Percentiles rank a stretch among this genome's conserved stretches.
Conservation (phyloP, 30 jellyfish, hydroid and myxozoan species). For the Chrysaora quinquecirrha region DNA sequence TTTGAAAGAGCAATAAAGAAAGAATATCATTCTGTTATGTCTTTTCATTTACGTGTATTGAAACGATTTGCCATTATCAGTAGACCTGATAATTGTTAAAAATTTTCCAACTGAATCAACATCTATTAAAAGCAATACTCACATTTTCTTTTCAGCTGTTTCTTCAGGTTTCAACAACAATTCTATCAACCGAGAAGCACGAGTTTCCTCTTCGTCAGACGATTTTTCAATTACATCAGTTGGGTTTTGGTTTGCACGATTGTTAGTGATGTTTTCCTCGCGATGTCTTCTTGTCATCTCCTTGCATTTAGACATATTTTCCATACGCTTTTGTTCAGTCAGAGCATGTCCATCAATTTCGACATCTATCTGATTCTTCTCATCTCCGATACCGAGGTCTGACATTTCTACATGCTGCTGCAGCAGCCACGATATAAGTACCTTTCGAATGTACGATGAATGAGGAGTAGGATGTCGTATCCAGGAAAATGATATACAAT, state of each 20-base stretch:
- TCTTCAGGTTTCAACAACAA: neutral
- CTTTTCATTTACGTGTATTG: neutral
- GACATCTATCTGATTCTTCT: neutral
- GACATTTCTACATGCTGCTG: conserved; percentile 28
- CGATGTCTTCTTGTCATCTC: conserved; percentile 11
- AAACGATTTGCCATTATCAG: neutral
- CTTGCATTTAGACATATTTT: conserved; percentile 16
- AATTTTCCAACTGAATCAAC: neutral
- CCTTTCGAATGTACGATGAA: conserved; percentile 35
- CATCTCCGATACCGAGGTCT: conserved; percentile 30
- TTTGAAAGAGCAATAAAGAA: neutral
- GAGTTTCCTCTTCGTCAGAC: neutral
- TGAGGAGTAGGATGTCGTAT: conserved; percentile 17
- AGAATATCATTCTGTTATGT: neutral
- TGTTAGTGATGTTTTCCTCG: neutral
- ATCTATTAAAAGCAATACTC: neutral
- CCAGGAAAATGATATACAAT: conserved; percentile 1
- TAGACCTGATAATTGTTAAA: neutral
- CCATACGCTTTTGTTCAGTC: neutral
- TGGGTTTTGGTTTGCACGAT: neutral
- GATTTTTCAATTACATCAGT: neutral
- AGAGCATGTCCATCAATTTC: neutral
- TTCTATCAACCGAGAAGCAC: neutral
- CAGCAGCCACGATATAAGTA: conserved; percentile 29
- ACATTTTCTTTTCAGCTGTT: neutral